phyloP scores from a whole-genome alignment of 2,113 vertebrate genomes.

The Puntigrus tetrazona region DNA sequence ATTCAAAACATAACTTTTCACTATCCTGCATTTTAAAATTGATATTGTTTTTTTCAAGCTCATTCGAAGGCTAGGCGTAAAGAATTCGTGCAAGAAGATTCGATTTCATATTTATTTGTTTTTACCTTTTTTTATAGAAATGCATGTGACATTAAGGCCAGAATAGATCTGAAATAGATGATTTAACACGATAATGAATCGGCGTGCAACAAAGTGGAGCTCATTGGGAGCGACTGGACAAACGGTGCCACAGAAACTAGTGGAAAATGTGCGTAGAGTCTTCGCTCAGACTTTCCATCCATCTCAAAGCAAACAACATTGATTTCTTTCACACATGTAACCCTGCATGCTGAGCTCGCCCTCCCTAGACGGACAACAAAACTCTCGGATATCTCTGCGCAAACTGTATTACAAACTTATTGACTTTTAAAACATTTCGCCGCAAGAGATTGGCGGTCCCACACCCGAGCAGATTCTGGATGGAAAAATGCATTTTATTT shows the following conservation, averaged over 20 bases:
- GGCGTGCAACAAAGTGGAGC: neutral
- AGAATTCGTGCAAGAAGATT: neutral
- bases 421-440: neutral
- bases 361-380: neutral
- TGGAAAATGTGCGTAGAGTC: neutral
- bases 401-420: neutral
- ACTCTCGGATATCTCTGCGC: neutral
- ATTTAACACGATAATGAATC: neutral
- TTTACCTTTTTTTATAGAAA: neutral
- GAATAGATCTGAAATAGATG: neutral
- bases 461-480: neutral
- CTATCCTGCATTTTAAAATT: neutral
- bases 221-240: neutral
- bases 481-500: neutral
- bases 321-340: constrained; percentile 1
- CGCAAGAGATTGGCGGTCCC: neutral
- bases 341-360: neutral
- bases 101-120: neutral
- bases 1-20: neutral
- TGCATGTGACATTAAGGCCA: neutral
- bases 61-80: neutral
- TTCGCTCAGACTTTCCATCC: neutral
- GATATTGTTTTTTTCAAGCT: neutral
- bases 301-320: constrained; percentile 1
- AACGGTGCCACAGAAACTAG: neutral